These are phyloP conservation scores for Gallinago solitaria DNA, from an alignment of 2,797 vertebrate species.

Conservation along the genomic window DNA sequence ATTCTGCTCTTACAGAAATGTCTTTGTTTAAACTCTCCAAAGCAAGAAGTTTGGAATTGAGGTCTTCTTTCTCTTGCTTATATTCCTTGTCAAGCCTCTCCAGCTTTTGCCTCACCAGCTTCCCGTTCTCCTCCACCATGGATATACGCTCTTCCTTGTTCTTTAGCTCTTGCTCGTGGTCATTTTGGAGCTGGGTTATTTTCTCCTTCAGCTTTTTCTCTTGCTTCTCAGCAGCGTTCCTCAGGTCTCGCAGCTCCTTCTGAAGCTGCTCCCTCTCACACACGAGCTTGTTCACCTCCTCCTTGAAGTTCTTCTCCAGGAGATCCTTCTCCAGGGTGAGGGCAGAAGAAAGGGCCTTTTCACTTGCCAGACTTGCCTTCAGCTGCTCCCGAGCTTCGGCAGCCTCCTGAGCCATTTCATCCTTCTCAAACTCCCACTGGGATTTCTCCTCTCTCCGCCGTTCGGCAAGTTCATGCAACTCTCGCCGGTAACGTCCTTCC, in stretches of 20 bases:
- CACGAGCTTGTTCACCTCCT: slow-evolving; percentile 73
- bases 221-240: slow-evolving; percentile 70
- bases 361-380: slow-evolving; percentile 70
- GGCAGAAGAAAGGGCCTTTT: slow-evolving; percentile 66
- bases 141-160: slow-evolving; percentile 68
- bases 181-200: slow-evolving; percentile 78
- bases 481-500: slow-evolving; percentile 76
- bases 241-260: slow-evolving; percentile 75
- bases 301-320: slow-evolving; percentile 77
- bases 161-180: slow-evolving; percentile 75
- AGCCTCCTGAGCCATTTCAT: slow-evolving; percentile 74
- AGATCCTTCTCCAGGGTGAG: slow-evolving; percentile 73
- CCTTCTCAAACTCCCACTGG: slow-evolving; percentile 81
- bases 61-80: slow-evolving; percentile 77
- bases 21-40: slow-evolving; percentile 73
- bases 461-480: slow-evolving; percentile 77
- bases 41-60: slow-evolving; percentile 64
- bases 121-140: slow-evolving; percentile 65
- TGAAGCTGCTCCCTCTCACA: slow-evolving; percentile 80
- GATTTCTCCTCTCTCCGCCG: slow-evolving; percentile 77
- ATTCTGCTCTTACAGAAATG: slow-evolving; percentile 65
- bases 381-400: slow-evolving; percentile 71
- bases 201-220: slow-evolving; percentile 78
- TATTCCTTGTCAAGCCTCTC: slow-evolving; percentile 75
- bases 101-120: slow-evolving; percentile 69